Conservation (phyloP, 2,113 vertebrate species). For the Herpetotheres cachinnans region DNA sequence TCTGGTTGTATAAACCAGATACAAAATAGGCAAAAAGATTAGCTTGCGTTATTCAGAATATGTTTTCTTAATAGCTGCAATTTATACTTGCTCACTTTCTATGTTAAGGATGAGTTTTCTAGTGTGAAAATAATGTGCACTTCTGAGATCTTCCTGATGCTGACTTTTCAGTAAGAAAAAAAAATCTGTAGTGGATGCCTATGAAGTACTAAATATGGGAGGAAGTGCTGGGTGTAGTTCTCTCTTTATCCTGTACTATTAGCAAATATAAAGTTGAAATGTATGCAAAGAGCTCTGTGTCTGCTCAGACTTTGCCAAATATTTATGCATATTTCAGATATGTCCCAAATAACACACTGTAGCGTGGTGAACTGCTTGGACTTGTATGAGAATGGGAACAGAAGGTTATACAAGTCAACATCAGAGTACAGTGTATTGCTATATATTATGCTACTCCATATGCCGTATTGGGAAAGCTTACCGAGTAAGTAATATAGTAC, state of each 20-base stretch:
- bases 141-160: not conserved
- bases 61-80: not conserved
- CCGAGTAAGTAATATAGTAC: not conserved
- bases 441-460: not conserved
- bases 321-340: not conserved
- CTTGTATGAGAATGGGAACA: not conserved
- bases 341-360: not conserved
- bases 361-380: not conserved
- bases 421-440: not conserved
- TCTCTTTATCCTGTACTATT: not conserved
- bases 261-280: not conserved
- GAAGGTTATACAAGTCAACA: not conserved
- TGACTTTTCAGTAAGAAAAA: not conserved
- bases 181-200: not conserved
- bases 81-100: not conserved
- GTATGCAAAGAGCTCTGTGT: not conserved
- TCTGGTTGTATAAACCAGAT: not conserved
- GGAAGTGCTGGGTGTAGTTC: not conserved
- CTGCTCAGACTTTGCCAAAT: slow-evolving; percentile 2
- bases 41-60: not conserved
- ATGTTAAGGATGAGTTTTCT: not conserved
- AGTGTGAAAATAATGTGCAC: not conserved
- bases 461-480: not conserved
- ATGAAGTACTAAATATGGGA: not conserved
- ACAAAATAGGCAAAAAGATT: not conserved